Percentiles rank a stretch among this genome's conserved stretches.
These are phyloP conservation scores for Anthophora plumipes DNA, from an alignment of 2,888 invertebrate species.

Conservation along the genomic window DNA sequence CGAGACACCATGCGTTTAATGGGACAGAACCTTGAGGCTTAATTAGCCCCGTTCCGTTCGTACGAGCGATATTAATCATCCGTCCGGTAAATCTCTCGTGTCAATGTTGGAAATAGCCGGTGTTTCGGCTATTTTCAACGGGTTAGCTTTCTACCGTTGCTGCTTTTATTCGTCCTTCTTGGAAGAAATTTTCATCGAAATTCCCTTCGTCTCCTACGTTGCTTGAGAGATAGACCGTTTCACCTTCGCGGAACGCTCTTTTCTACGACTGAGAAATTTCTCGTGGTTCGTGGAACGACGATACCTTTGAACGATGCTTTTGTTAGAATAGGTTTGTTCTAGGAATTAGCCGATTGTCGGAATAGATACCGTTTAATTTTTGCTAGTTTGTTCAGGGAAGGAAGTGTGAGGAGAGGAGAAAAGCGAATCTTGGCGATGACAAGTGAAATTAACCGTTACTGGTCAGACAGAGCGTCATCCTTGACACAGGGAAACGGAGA, in stretches of 20 bases:
- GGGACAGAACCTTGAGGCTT: slow-evolving; percentile 57
- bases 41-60: slow-evolving; percentile 41
- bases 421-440: neutral
- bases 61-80: slow-evolving; percentile 41
- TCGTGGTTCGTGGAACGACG: slow-evolving; percentile 21
- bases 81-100: slow-evolving; percentile 42
- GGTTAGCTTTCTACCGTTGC: slow-evolving; percentile 34
- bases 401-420: neutral
- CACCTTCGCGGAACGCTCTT: neutral
- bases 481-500: neutral
- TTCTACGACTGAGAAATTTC: neutral
- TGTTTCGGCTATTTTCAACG: slow-evolving; percentile 50
- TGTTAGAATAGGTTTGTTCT: neutral
- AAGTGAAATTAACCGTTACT: slow-evolving; percentile 14
- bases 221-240: neutral
- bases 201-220: neutral
- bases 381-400: neutral
- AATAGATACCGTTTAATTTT: neutral
- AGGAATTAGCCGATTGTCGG: neutral
- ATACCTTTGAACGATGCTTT: neutral
- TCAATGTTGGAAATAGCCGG: slow-evolving; percentile 44
- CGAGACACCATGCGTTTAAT: slow-evolving; percentile 50
- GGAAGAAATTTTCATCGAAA: slow-evolving; percentile 39
- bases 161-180: slow-evolving; percentile 32
- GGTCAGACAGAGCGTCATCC: neutral